Percentiles rank a stretch among this genome's conserved stretches.
Conservation (phyloP, 2,797 vertebrate species). For the Fringilla coelebs region DNA sequence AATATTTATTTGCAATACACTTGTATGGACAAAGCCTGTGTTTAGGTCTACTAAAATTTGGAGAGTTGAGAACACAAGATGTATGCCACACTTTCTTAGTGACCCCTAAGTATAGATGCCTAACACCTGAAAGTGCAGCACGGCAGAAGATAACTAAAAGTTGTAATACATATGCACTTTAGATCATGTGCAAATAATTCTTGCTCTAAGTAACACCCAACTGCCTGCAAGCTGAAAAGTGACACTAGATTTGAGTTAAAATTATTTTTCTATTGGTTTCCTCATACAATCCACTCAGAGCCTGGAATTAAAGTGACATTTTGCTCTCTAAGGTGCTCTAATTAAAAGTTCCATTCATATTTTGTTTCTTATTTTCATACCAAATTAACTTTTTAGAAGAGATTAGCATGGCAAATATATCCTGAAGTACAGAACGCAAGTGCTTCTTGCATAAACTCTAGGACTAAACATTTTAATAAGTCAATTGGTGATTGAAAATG, state of each 20-base stretch:
- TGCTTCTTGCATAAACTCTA: neutral
- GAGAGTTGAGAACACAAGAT: neutral
- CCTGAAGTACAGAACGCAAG: neutral
- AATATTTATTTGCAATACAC: neutral
- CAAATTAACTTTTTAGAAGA: neutral
- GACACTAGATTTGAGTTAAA: neutral
- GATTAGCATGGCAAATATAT: neutral
- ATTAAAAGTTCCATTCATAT: neutral
- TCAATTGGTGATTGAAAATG: neutral
- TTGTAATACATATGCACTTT: neutral
- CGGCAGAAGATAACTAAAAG: neutral
- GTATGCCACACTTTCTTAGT: too few species aligned
- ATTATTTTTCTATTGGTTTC: neutral
- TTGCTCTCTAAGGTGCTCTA: neutral
- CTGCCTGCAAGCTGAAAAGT: neutral
- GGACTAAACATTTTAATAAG: neutral
- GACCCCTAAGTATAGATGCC: neutral
- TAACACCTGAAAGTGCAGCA: neutral
- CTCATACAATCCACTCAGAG: neutral
- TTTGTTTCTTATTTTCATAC: neutral
- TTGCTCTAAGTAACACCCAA: neutral
- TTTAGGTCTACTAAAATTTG: neutral
- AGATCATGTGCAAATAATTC: neutral
- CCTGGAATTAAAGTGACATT: neutral
- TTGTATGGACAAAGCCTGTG: neutral